Base-by-base conservation (phyloP, 2,113 vertebrate genomes). In the Myotis brandtii region DNA sequence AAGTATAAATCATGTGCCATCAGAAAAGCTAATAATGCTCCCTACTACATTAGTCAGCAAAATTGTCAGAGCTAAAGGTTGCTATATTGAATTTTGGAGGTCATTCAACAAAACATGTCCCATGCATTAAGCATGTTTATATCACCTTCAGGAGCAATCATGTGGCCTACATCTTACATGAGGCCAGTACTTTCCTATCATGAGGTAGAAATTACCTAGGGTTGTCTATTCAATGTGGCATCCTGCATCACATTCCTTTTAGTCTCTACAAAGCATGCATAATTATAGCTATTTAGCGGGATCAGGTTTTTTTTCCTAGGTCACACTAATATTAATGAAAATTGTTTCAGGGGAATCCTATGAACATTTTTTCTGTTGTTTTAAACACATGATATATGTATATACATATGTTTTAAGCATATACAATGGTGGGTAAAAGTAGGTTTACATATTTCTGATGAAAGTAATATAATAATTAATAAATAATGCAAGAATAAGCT, bases 241-340 rank as follows among this genome's bases (percentile, higher is more conserved):
- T 77, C 9, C 4, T 94, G 3, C 0, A 56, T 95, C 82, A 64
- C 2, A 64, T 86, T 1, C 6, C 13, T 86, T 52, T 5, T 79
- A 37, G 21, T n/a, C 69, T 12, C 50, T 64, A 6, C 11, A 93
- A 40, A 40, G 0, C 0, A 4, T 52, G 0, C 7, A 66, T 84
- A 70, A 27, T 86, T 95, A 16, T 79, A 18, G n/a, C 82, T 96
- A 92, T 66, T 96, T 87, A 82, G 32, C 86, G 6, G 67, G 30
- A n/a, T 92, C 43, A 67, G 0, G 43, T 96, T 18, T 77, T 96
- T 59, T 83, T 43, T n/a, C 4, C 25, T 23, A 95, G 84, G 76
- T 87, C 17, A 37, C 11, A 70, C 17, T 67, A 48, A 93, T 50
- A 37, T 30, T 72, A 85, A 72, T 27, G 25, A 67, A 93, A 89